A percentile compares a stretch with the other conserved stretches of the same genome.
phyloP scores from a whole-genome alignment of 1,140 invertebrate genomes.

The Adoxophyes honmai region DNA sequence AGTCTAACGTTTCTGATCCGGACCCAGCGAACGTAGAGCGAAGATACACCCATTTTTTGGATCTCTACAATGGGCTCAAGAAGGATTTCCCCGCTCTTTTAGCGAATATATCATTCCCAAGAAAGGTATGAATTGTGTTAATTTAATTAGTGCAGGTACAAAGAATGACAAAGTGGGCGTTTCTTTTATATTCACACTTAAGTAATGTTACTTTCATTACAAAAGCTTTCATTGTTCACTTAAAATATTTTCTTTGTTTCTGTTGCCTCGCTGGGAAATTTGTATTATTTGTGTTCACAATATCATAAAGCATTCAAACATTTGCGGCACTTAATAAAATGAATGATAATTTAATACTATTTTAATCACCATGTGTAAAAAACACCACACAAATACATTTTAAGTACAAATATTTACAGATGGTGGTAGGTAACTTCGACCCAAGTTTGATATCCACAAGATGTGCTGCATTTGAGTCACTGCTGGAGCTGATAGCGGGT shows the following conservation, averaged over 20 bases:
- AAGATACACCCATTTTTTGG: slow-evolving; percentile 87
- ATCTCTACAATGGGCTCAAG: slow-evolving; percentile 81
- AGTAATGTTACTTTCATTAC: too few relatives aligned
- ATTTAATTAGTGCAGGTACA: slow-evolving; percentile 9
- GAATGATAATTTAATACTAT: too few relatives aligned
- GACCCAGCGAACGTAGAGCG: slow-evolving; percentile 82
- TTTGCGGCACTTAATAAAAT: too few relatives aligned
- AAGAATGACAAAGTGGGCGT: slow-evolving; percentile 7
- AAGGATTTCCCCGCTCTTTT: slow-evolving; percentile 80
- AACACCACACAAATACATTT: too few relatives aligned
- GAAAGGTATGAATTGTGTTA: slow-evolving; percentile 76
- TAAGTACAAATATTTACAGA: too few relatives aligned
- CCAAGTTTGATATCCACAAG: slow-evolving; percentile 83
- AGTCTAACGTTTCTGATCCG: slow-evolving; percentile 68
- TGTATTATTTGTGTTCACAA: too few relatives aligned
- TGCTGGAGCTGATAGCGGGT: slow-evolving; percentile 80
- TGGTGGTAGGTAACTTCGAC: slow-evolving; percentile 86
- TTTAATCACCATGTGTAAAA: too few relatives aligned
- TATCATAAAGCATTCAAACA: too few relatives aligned
- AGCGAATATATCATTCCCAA: slow-evolving; percentile 81
- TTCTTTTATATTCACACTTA: not conserved
- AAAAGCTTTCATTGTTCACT: too few relatives aligned
- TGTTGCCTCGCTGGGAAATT: too few relatives aligned
- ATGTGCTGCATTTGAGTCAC: slow-evolving; percentile 84
- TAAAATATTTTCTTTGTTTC: too few relatives aligned